Percentiles rank a stretch among this genome's conserved stretches.
Conservation (phyloP, 64 coral and sea anemone species). For the Actinia tenebrosa region DNA sequence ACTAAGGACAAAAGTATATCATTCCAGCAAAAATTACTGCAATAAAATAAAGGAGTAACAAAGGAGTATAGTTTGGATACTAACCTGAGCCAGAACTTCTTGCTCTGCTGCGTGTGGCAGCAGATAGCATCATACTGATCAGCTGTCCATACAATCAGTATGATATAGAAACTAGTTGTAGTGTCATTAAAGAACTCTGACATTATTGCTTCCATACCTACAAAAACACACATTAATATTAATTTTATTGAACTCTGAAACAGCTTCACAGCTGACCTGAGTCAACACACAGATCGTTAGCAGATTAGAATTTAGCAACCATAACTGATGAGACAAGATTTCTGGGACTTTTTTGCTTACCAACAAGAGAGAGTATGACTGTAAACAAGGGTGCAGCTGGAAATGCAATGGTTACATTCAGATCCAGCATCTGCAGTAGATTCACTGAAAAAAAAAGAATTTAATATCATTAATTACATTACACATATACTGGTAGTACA, state of each 20-base stretch:
- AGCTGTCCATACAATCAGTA: slow-evolving; percentile 97
- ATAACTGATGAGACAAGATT: too few relatives aligned
- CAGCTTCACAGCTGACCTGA: too few relatives aligned
- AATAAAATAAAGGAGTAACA: too few relatives aligned
- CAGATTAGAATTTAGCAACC: too few relatives aligned
- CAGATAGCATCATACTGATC: slow-evolving; percentile 99
- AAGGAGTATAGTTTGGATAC: background rate
- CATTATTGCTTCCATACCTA: slow-evolving; percentile 99
- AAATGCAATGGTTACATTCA: slow-evolving; percentile 94
- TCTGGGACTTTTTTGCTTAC: slow-evolving; percentile 38
- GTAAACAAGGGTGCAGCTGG: slow-evolving; percentile 92
- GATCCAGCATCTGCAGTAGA: slow-evolving; percentile 93
- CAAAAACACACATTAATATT: background rate
- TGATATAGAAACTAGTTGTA: slow-evolving; percentile 97
- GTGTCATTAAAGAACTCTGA: slow-evolving; percentile 99
- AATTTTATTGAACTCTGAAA: background rate
- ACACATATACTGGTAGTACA: too few relatives aligned
- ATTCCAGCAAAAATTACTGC: too few relatives aligned
- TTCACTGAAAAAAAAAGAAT: slow-evolving; percentile 57
- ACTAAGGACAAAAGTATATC: too few relatives aligned
- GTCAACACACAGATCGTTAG: background rate
- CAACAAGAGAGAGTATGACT: slow-evolving; percentile 95
- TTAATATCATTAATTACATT: too few relatives aligned
- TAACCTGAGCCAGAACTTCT: slow-evolving; percentile 94
- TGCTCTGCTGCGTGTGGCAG: slow-evolving; percentile 91